Evolutionary conservation across 2,888 invertebrate genomes (phyloP), one percentile per base, ranked within the genome.

Genomic region (Habroteleia sp.): DNA sequence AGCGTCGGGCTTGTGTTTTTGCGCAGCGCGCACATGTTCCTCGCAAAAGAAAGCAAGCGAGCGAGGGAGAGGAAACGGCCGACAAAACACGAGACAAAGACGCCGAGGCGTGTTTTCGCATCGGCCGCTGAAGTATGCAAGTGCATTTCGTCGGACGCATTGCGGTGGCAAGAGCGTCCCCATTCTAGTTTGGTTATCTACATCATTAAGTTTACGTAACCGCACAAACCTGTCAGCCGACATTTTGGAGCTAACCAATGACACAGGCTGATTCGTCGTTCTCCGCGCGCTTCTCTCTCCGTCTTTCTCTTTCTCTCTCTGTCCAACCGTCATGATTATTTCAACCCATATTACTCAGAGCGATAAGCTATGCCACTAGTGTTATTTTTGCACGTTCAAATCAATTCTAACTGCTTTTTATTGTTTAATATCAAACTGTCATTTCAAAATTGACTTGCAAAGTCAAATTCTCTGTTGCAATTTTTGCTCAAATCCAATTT

Each of bases 181-280:
- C 85, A 83, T 86, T 86, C 84, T 84, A 84, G 84, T 84, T 85
- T 68, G 82, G 80, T 83, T 83, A 85, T 85, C 83, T 83, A 82
- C 84, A 85, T 85, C 84, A 83, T 84, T 81, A 84, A 83, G 83
- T 85, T 87, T 86, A 84, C 84, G 83, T 85, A 87, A 87, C 85
- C 85, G 80, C 83, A 81, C 80, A 83, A 84, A 85, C 83, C 84
- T 82, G 84, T 84, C 84, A 82, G 80, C 80, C 80, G 81, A 83
- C 83, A 83, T 86, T 87, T 87, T 77, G 84, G 84, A 81, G 75
- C 80, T 79, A 79, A 80, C 80, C 80, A 82, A 80, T 80, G 78
- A 65, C 58, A 39, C 77, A 52, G 78, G 63, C 62, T 60, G 14
- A 48, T 56, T 63, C 65, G 52, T 39, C 41, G 58, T 68, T 73